Evolutionary conservation across 1,140 invertebrate genomes (phyloP).

Genomic region (Camponotus pennsylvanicus): DNA sequence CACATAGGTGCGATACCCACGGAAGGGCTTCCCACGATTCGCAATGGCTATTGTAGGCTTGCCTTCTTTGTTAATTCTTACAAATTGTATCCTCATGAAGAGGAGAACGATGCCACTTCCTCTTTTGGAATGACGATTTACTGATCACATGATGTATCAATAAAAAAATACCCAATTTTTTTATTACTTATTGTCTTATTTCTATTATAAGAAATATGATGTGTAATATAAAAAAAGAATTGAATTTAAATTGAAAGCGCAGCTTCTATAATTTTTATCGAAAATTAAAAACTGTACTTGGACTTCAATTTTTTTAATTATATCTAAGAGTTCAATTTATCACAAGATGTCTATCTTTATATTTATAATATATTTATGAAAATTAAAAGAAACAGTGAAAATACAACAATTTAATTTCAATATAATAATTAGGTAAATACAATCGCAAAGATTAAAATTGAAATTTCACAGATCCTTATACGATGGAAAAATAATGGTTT

Average conservation of each 20-base stretch:
- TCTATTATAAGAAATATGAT: slow-evolving; percentile 51
- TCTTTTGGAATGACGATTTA: slow-evolving; percentile 66
- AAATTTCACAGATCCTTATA: slow-evolving; percentile 4
- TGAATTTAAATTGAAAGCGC: not conserved
- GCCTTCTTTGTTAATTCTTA: slow-evolving; percentile 31
- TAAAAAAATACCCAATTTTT: slow-evolving; percentile 45
- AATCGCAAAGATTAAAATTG: not conserved
- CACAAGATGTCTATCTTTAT: not conserved
- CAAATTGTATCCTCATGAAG: slow-evolving; percentile 34
- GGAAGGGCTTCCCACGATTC: slow-evolving; percentile 69
- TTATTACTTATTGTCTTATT: slow-evolving; percentile 58
- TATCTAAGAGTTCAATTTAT: not conserved
- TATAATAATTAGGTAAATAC: not conserved
- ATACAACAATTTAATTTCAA: not conserved
- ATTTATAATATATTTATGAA: not conserved
- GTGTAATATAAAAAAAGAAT: slow-evolving; percentile 27
- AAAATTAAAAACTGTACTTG: not conserved
- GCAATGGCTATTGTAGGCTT: slow-evolving; percentile 66
- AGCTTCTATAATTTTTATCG: not conserved
- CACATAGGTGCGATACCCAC: slow-evolving; percentile 63
- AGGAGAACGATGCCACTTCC: slow-evolving; percentile 48
- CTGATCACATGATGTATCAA: slow-evolving; percentile 59
- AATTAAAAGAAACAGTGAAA: not conserved
- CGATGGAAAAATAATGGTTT: not conserved
- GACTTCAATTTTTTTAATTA: not conserved